These are phyloP conservation scores for Globodera rostochiensis DNA, from an alignment of 1,140 invertebrate species.

Conservation along the genomic window DNA sequence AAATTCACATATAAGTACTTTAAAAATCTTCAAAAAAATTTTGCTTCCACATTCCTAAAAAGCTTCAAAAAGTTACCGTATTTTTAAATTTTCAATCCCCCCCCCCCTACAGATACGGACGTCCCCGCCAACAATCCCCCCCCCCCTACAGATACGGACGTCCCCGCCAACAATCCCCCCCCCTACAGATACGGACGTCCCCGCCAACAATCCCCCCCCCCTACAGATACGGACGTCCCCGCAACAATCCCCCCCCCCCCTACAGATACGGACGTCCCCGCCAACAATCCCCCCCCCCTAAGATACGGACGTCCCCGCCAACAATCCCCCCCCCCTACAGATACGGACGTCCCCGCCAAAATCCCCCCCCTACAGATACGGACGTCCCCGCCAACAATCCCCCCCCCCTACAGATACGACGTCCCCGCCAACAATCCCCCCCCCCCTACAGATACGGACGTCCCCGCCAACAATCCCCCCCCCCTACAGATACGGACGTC, in stretches of 20 bases:
- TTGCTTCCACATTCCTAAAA: too few species aligned
- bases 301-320: slow-evolving; percentile 7
- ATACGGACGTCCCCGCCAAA: slow-evolving; percentile 4
- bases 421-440: slow-evolving; percentile 6
- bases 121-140: slow-evolving; percentile 6
- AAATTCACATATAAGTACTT: too few species aligned
- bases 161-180: slow-evolving; percentile 4
- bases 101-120: neutral
- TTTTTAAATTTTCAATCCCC: too few species aligned
- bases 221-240: slow-evolving; percentile 6
- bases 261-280: slow-evolving; percentile 7
- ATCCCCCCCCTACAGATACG: slow-evolving; percentile 6
- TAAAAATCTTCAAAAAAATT: too few species aligned
- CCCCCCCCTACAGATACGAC: neutral
- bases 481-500: slow-evolving; percentile 2
- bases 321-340: neutral
- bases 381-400: slow-evolving; percentile 1
- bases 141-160: neutral
- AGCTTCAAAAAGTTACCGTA: too few species aligned
- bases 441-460: neutral
- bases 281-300: neutral
- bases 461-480: slow-evolving; percentile 4
- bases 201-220: neutral
- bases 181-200: slow-evolving; percentile 5
- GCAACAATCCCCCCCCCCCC: neutral